Percentiles rank a stretch among this genome's conserved stretches.
Evolutionary conservation across 2,797 vertebrate genomes (phyloP).

Genomic region (Morelia viridis): DNA sequence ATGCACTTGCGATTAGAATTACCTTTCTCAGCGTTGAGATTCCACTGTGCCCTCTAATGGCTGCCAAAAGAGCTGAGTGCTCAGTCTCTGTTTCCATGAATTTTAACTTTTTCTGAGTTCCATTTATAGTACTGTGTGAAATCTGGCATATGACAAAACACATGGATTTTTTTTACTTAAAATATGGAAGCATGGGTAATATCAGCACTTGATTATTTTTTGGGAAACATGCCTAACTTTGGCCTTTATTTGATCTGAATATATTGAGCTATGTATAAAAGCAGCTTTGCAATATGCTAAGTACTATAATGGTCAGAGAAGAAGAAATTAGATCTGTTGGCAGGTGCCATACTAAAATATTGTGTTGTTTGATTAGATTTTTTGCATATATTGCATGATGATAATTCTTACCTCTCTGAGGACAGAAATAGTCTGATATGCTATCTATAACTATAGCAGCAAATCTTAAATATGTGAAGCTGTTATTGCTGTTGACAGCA

Average conservation of each 20-base stretch:
- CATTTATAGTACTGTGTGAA: constrained; percentile 60
- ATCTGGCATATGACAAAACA: constrained; percentile 70
- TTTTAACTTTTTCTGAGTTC: constrained; percentile 64
- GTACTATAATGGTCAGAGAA: background rate
- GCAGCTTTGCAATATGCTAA: background rate
- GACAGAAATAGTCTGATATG: background rate
- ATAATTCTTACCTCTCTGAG: constrained; percentile 33
- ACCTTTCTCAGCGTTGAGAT: constrained; percentile 84
- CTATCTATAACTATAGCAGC: background rate
- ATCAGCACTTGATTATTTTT: background rate
- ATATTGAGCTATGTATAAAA: constrained; percentile 8
- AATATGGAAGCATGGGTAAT: background rate
- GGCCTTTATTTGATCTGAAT: background rate
- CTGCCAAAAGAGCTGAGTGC: constrained; percentile 85
- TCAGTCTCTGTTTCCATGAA: constrained; percentile 79
- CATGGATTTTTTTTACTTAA: constrained; percentile 20
- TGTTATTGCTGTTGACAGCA: constrained; percentile 21
- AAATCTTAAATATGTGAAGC: constrained; percentile 2
- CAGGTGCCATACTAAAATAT: background rate
- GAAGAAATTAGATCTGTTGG: background rate
- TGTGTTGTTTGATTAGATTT: constrained; percentile 29
- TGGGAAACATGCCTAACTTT: background rate
- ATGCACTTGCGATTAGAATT: constrained; percentile 28
- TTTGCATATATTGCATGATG: background rate
- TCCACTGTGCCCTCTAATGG: constrained; percentile 84